Evolutionary conservation across 1,140 invertebrate species (phyloP).

Genomic region (Drosophila pachea): DNA sequence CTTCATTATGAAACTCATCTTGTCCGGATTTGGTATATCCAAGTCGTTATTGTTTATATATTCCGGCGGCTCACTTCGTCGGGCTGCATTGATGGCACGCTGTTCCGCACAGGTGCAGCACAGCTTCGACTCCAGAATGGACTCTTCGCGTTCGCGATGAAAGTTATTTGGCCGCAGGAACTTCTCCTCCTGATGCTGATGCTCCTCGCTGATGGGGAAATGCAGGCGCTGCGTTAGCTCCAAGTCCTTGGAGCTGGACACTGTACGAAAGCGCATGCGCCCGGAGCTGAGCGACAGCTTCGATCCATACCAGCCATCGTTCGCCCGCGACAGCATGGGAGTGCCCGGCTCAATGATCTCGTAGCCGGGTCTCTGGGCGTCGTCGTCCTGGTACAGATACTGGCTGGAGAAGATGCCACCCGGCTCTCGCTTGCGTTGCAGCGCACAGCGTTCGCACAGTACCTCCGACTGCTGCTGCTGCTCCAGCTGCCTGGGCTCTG

Average conservation of each 20-base stretch:
- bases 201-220: constrained; percentile 55
- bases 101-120: constrained; percentile 62
- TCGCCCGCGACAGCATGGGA: constrained; percentile 83
- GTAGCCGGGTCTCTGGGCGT: constrained; percentile 81
- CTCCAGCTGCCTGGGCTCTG: neutral
- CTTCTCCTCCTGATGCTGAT: constrained; percentile 28
- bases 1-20: constrained; percentile 79
- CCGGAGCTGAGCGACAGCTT: constrained; percentile 66
- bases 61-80: constrained; percentile 2
- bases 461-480: constrained; percentile 4
- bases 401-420: constrained; percentile 82
- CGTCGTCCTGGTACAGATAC: constrained; percentile 84
- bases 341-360: constrained; percentile 84
- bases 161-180: constrained; percentile 72
- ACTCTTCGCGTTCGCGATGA: constrained; percentile 64
- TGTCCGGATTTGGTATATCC: constrained; percentile 31
- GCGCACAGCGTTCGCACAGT: constrained; percentile 70
- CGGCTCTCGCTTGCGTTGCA: constrained; percentile 70
- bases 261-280: constrained; percentile 60
- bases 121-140: constrained; percentile 42
- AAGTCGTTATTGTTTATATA: constrained; percentile 25
- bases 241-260: constrained; percentile 71
- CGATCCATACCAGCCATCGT: constrained; percentile 83
- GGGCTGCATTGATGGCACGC: constrained; percentile 32
- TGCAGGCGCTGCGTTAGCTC: constrained; percentile 58